Evolutionary conservation across 1,140 invertebrate genomes (phyloP), one percentile per base, ranked within the genome.

Genomic region (Pygmarrhopalites habei): DNA sequence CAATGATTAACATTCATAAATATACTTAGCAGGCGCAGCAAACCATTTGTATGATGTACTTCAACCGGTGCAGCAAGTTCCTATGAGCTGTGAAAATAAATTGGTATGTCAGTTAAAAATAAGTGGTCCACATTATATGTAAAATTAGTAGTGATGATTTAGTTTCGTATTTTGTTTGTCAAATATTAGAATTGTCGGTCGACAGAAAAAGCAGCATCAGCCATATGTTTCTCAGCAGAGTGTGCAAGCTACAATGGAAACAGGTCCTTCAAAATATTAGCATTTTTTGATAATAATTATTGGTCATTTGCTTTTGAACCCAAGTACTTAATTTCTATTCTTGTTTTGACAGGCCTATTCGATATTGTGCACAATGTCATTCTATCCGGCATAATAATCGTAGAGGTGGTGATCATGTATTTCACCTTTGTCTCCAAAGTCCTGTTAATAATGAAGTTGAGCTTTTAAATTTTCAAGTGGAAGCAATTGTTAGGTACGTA

Each of bases 191-290:
- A 94, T 73, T 99, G 96, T 76, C 83, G 90, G 58, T 89, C 90
- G 0, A 82, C 82, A 12, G 90, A 96, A 64, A 96, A 96, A 75
- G 85, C 89, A n/a, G 94, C 95, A 1, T 86, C 94, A 56, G 92
- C 90, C 19, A 93, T 96, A 29, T 99, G 96, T 74, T 99, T 98
- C 78, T 92, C 92, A 14, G 88, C 87, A 43, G 95, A 98, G 77
- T 99, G 96, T 77, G 91, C 92, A 17, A 92, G 88, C 74, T 94
- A 91, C 71, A 98, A 99, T 77, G 87, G 90, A 23, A 95, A 95
- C 74, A 87, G n/a, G n/a, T n/a, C n/a, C n/a, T n/a, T n/a, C n/a
- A n/a, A n/a, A n/a, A n/a, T n/a, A n/a, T n/a, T n/a, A n/a, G n/a
- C n/a, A n/a, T n/a, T n/a, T n/a, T n/a, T n/a, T n/a, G n/a, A n/a